These are phyloP conservation scores for Mionectes olivaceus DNA, from an alignment of 2,797 vertebrate species.

Conservation along the genomic window DNA sequence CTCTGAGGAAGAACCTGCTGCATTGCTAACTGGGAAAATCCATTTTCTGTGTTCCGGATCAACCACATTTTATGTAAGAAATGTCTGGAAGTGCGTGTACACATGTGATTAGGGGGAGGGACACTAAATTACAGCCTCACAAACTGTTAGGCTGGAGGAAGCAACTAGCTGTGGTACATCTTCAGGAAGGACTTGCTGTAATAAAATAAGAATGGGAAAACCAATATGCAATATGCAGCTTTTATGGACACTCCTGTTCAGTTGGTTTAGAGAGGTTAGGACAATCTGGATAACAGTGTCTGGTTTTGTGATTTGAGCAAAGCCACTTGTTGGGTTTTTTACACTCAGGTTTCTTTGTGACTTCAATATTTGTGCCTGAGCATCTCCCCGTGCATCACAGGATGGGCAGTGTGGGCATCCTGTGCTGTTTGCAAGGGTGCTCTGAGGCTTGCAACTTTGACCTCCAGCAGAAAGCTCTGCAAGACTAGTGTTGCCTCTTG, in stretches of 20 bases:
- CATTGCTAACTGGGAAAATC: neutral
- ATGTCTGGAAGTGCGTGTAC: neutral
- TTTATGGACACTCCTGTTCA: neutral
- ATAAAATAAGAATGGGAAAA: neutral
- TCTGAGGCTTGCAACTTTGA: neutral
- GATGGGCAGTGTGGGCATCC: neutral
- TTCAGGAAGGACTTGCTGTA: neutral
- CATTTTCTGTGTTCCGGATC: neutral
- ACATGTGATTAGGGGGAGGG: neutral
- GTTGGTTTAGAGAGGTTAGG: neutral
- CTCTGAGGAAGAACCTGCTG: neutral
- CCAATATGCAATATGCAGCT: neutral
- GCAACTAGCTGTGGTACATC: neutral
- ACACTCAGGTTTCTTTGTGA: neutral
- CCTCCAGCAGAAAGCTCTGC: neutral
- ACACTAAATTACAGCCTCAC: neutral
- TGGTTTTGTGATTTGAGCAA: neutral
- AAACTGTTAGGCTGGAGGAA: neutral
- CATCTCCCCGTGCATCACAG: fast-evolving
- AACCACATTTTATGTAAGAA: neutral
- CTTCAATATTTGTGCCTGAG: neutral
- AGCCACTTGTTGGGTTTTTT: neutral
- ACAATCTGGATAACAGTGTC: neutral
- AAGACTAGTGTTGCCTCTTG: neutral
- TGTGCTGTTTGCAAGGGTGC: neutral